Evolutionary conservation across 2,797 vertebrate species (phyloP).

Genomic region (Perodicticus potto): DNA sequence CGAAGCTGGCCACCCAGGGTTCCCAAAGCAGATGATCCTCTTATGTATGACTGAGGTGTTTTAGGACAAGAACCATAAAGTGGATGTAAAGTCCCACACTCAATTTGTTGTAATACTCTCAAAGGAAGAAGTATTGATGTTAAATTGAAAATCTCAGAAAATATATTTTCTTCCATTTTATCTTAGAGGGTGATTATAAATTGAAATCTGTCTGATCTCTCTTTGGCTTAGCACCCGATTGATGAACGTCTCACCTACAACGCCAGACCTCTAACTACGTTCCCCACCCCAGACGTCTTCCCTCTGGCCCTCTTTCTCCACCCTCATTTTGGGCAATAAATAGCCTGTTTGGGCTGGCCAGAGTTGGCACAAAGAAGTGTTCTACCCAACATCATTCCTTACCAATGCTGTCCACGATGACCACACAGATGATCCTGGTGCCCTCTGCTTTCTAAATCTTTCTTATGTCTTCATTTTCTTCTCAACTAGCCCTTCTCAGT

Average conservation of each 20-base stretch:
- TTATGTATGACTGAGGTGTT: not conserved
- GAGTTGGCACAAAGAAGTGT: not conserved
- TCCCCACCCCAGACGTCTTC: not conserved
- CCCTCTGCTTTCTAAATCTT: not conserved
- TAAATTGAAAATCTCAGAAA: slow-evolving; percentile 9
- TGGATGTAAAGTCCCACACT: not conserved
- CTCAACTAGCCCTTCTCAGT: not conserved
- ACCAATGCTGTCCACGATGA: not conserved
- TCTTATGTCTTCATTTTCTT: not conserved
- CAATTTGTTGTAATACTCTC: not conserved
- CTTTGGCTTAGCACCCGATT: not conserved
- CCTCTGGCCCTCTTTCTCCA: not conserved
- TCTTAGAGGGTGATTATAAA: not conserved
- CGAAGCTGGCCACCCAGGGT: not conserved
- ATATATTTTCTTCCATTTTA: not conserved
- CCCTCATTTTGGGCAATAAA: not conserved
- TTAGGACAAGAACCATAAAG: not conserved
- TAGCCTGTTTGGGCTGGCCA: not conserved
- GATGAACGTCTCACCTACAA: not conserved
- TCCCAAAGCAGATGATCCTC: not conserved
- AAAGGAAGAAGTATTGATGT: not conserved
- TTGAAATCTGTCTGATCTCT: not conserved
- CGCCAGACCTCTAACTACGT: not conserved
- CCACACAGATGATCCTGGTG: not conserved
- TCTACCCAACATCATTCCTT: not conserved